These are phyloP conservation scores for Drosophila parabipectinata DNA, from an alignment of 1,140 invertebrate genomes.

Conservation along the genomic window DNA sequence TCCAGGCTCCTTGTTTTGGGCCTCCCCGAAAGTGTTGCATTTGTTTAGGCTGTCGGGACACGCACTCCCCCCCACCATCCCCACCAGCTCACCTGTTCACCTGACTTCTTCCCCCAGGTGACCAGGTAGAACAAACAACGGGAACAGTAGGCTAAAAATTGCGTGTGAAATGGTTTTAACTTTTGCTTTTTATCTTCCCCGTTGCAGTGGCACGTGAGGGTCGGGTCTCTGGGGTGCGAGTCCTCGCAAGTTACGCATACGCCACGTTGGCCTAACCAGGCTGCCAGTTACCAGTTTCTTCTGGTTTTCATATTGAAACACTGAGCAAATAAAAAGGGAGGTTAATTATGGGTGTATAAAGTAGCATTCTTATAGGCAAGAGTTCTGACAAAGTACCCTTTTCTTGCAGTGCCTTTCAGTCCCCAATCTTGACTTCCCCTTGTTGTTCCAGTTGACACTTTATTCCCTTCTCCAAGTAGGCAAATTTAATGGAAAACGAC, in stretches of 20 bases:
- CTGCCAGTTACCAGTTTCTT: constrained; percentile 41
- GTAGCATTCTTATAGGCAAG: too few species aligned
- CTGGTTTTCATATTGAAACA: constrained; percentile 25
- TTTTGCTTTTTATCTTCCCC: constrained; percentile 79
- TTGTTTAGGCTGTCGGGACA: constrained; percentile 69
- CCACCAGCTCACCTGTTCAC: background rate
- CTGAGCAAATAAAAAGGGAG: constrained; percentile 4
- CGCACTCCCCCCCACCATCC: constrained; percentile 26
- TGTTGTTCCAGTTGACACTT: constrained; percentile 67
- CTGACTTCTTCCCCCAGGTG: constrained; percentile 56
- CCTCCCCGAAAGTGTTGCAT: constrained; percentile 71
- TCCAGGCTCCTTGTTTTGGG: constrained; percentile 21
- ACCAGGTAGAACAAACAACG: constrained; percentile 33
- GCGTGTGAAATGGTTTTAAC: constrained; percentile 81
- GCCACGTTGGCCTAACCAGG: constrained; percentile 39
- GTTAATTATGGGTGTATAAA: background rate
- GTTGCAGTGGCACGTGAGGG: constrained; percentile 66
- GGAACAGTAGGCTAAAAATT: constrained; percentile 70
- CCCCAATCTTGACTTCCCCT: constrained; percentile 19
- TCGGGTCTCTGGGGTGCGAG: constrained; percentile 29
- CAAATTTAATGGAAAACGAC: constrained; percentile 78
- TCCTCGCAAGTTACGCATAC: constrained; percentile 75
- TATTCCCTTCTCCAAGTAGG: constrained; percentile 69
- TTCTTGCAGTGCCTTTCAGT: constrained; percentile 15
- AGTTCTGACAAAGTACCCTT: too few species aligned